phyloP scores from a whole-genome alignment of 2,888 invertebrate genomes.

The Drosophila pseudotakahashii region DNA sequence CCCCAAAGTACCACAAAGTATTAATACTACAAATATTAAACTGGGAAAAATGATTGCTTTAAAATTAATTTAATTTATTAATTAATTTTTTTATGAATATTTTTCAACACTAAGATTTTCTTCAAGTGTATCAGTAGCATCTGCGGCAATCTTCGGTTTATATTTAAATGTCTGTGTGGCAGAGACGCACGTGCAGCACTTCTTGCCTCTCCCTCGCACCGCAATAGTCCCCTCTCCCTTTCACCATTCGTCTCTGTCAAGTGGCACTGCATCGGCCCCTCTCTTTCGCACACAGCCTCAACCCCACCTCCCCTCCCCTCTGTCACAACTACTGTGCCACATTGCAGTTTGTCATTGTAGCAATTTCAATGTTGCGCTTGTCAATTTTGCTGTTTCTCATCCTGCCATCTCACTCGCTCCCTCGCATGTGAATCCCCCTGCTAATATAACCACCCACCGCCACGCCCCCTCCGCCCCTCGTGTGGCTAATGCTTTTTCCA shows the following conservation, averaged over 20 bases:
- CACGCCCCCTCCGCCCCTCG: neutral
- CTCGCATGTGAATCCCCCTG: slow-evolving; percentile 12
- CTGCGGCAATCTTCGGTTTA: slow-evolving; percentile 78
- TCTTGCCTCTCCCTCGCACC: slow-evolving; percentile 1
- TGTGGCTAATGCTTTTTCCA: slow-evolving; percentile 40
- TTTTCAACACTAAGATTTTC: neutral
- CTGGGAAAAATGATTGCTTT: too few species aligned
- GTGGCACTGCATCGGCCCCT: slow-evolving; percentile 57
- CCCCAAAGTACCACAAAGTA: too few species aligned
- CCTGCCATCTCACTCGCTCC: slow-evolving; percentile 10
- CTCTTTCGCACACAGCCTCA: neutral
- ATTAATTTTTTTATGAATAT: too few species aligned
- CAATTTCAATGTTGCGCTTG: slow-evolving; percentile 79
- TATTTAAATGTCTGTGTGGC: slow-evolving; percentile 75
- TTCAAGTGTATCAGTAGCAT: slow-evolving; percentile 57
- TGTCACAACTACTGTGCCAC: slow-evolving; percentile 16
- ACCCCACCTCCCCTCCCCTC: neutral
- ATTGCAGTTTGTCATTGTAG: slow-evolving; percentile 77
- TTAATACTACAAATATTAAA: too few species aligned
- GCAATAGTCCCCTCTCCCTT: slow-evolving; percentile 2
- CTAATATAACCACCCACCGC: slow-evolving; percentile 23
- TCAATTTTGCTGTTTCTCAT: slow-evolving; percentile 66
- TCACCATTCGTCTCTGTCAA: slow-evolving; percentile 77
- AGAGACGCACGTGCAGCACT: slow-evolving; percentile 73
- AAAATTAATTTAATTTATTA: too few species aligned